Evolutionary conservation across 2,888 invertebrate genomes (phyloP), one percentile per base, ranked within the genome.

Genomic region (Bruchidius siliquastri): DNA sequence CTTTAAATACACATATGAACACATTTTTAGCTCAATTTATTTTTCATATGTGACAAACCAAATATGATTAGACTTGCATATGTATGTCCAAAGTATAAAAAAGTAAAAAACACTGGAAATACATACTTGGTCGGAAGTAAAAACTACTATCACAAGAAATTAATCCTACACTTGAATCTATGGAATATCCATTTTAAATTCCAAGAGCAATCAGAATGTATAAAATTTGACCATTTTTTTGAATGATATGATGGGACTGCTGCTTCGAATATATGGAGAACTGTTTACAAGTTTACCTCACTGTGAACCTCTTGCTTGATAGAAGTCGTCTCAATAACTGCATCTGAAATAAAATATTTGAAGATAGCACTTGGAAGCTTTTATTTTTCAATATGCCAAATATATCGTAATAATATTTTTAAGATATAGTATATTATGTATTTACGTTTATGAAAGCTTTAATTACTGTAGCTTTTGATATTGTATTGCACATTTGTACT

Each of bases 261-360:
- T 49, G 49, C 49, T 13, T 49, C 13, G 13, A 49, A 8, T 49
- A 1, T 49, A 49, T 49, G 49, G 21, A 22, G 18, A 67, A 67
- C 22, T 67, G 49, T 70, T n/a, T 72, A 66, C 32, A 13, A 70
- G 74, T 74, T 77, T 71, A 77, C 78, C 76, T 78, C 72, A 74
- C 72, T 69, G 71, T 73, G 0, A 71, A 22, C 68, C 69, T 22
- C 71, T 68, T 68, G 22, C 67, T 69, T 20, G 72, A 20, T 67
- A 74, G 67, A 71, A 69, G 72, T 32, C 74, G 69, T 73, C 73
- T 75, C 68, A 77, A 71, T 72, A 72, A 74, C 26, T 75, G 73
- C 77, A 77, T 76, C 78, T 78, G 75, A 74, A 77, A 77, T 69
- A 75, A 74, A 75, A 22, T 73, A 26, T 70, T 32, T 71, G 21